Evolutionary conservation across 1,140 invertebrate genomes (phyloP), one percentile per base, ranked within the genome.

Genomic region (Drosophila ironensis): DNA sequence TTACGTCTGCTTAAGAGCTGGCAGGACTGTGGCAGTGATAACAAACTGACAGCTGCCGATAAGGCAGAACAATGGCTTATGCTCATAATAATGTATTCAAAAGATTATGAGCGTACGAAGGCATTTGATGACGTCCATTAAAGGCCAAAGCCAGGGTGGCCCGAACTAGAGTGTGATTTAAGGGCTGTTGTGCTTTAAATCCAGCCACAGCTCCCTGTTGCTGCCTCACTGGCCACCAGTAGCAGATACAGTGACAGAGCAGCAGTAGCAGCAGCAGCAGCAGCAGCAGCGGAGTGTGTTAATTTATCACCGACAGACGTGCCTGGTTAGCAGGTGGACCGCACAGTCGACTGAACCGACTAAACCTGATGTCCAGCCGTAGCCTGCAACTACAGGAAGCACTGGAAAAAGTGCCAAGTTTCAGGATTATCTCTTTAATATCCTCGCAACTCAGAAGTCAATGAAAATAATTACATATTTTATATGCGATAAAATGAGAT

Each of bases 251-350:
- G 30, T 17, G 28, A n/a, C n/a, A n/a, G n/a, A n/a, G n/a, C n/a
- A n/a, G n/a, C 71, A 53, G 45, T 35, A 54, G 47, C 27, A 41
- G 9, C 40, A 20, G 30, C 11, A 33, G 14, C 30, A 33, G 30
- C 12, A 24, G 40, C 22, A 66, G 48, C 42, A 54, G 12, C 20
- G 42, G 41, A 30, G 47, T 57, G 40, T 71, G 57, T 73, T 73
- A 72, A 86, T 78, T 73, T 66, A 82, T 86, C 73, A 86, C 63
- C 64, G 73, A 57, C 61, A 73, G 68, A 48, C 68, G 57, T 71
- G 61, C 47, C 78, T 67, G 64, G 73, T 77, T 77, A 56, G 45
- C 54, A 61, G 69, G 72, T 47, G 53, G 33, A 63, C 60, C 50
- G 54, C 38, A 47, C 64, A 50, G 38, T 37, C 57, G 53, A 59